These are phyloP conservation scores for Coccyzus lansbergi DNA, from an alignment of 2,797 vertebrate species.

Conservation along the genomic window DNA sequence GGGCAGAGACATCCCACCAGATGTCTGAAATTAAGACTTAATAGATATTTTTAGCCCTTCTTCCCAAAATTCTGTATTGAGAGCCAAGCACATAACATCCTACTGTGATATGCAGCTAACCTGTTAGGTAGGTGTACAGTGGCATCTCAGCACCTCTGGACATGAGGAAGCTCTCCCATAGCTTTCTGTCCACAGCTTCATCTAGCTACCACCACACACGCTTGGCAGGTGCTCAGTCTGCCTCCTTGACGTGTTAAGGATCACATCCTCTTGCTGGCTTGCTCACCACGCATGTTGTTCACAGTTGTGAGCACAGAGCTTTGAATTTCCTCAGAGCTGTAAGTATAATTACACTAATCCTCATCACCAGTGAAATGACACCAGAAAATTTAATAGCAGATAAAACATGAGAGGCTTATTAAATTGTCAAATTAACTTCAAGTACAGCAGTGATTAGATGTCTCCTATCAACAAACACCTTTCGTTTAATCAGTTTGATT, in stretches of 20 bases:
- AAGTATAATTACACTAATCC: not conserved
- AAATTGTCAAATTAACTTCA: not conserved
- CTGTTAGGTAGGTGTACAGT: not conserved
- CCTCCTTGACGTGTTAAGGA: fast-evolving
- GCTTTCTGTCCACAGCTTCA: not conserved
- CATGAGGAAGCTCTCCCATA: not conserved
- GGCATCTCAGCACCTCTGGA: not conserved
- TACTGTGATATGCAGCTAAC: fast-evolving
- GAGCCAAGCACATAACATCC: not conserved
- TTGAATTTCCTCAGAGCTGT: not conserved
- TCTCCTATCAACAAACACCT: not conserved
- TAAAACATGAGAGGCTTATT: not conserved
- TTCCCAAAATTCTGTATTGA: not conserved
- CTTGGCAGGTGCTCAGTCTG: not conserved
- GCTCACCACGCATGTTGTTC: fast-evolving
- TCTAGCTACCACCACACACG: not conserved
- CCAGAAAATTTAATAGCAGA: not conserved
- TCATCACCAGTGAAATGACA: not conserved
- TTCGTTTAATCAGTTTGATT: not conserved
- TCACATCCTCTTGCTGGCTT: not conserved
- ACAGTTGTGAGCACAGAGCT: not conserved
- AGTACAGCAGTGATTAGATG: not conserved
- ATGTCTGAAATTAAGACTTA: not conserved
- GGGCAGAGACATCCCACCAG: too few species aligned
- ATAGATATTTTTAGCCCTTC: not conserved